Percentiles rank a stretch among this genome's conserved stretches.
Conservation (phyloP, 2,888 invertebrate genomes). For the Conops quadrifasciatus region DNA sequence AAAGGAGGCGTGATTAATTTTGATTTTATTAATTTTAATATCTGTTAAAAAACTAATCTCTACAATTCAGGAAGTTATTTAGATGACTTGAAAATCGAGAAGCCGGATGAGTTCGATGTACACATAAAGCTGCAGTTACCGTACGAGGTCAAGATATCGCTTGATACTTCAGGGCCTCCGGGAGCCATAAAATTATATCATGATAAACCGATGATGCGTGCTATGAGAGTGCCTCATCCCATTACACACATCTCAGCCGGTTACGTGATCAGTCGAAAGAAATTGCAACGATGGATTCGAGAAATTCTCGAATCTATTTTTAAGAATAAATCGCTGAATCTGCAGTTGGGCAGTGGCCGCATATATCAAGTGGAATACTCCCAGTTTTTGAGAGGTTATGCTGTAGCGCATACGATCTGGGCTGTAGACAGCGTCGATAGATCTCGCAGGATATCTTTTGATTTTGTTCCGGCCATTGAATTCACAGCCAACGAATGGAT, state of each 20-base stretch:
- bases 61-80: slow-evolving; percentile 50
- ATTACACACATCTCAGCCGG: neutral
- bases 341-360: neutral
- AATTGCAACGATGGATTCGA: slow-evolving; percentile 51
- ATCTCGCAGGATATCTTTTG: slow-evolving; percentile 46
- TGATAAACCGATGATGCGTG: neutral
- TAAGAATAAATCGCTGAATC: neutral
- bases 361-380: slow-evolving; percentile 42
- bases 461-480: slow-evolving; percentile 53
- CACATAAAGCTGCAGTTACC: slow-evolving; percentile 45
- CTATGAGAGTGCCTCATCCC: neutral
- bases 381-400: slow-evolving; percentile 36
- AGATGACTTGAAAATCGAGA: slow-evolving; percentile 45
- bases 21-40: neutral
- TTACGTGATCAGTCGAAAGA: slow-evolving; percentile 41
- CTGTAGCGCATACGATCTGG: slow-evolving; percentile 52
- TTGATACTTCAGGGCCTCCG: slow-evolving; percentile 17
- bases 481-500: slow-evolving; percentile 45
- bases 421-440: slow-evolving; percentile 39
- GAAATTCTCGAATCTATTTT: slow-evolving; percentile 40
- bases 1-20: neutral
- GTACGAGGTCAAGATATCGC: slow-evolving; percentile 28
- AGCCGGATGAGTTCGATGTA: slow-evolving; percentile 54
- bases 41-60: no score
- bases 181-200: slow-evolving; percentile 31